Evolutionary conservation across 2,113 vertebrate species (phyloP).

Genomic region (Dasyprocta punctata): DNA sequence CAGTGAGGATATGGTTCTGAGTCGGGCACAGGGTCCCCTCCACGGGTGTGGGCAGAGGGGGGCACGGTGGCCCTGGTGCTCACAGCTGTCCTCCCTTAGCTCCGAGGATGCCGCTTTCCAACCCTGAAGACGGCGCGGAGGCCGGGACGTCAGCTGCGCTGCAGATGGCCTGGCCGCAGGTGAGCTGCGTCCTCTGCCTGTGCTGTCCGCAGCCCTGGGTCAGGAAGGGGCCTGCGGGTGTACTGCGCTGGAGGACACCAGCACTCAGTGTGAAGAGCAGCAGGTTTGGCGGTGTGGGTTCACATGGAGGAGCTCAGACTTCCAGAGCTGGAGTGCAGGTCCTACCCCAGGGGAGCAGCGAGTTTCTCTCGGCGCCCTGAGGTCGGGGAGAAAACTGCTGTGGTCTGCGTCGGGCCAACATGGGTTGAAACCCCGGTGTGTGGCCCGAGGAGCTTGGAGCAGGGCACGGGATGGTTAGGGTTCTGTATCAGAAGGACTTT

Average conservation of each 20-base stretch:
- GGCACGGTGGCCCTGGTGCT: not conserved
- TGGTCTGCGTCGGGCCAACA: no score
- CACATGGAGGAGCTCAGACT: not conserved
- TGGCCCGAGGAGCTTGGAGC: not conserved
- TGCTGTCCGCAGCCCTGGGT: not conserved
- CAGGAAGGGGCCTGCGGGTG: not conserved
- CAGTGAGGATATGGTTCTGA: not conserved
- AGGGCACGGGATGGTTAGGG: not conserved
- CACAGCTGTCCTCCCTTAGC: not conserved
- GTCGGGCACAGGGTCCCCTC: not conserved
- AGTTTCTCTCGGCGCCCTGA: not conserved
- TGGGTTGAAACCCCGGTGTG: not conserved
- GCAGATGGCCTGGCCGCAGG: not conserved
- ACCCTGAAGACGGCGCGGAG: not conserved
- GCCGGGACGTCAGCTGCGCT: not conserved
- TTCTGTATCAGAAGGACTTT: not conserved
- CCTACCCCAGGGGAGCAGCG: not conserved
- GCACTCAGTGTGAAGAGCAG: not conserved
- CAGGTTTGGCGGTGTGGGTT: not conserved
- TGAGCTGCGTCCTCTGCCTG: not conserved
- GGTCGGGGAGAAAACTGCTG: not conserved
- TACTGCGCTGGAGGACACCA: not conserved
- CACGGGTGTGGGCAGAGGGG: not conserved
- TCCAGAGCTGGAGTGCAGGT: not conserved
- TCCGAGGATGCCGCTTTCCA: not conserved